Evolutionary conservation across 2,888 invertebrate genomes (phyloP), one percentile per base, ranked within the genome.

Genomic region (Agrypnus murinus): DNA sequence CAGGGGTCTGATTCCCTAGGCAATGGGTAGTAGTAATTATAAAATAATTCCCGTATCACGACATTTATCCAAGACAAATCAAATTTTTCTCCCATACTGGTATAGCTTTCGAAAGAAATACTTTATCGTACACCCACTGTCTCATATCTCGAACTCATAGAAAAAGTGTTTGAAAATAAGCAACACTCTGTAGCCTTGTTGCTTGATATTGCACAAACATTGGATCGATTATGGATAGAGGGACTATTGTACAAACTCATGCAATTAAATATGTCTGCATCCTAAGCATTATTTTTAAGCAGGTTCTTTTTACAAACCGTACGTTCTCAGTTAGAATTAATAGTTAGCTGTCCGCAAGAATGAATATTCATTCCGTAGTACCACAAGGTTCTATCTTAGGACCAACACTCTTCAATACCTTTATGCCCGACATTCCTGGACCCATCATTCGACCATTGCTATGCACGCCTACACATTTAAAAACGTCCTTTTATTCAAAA

Each of bases 81-180:
- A n/a, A n/a, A n/a, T n/a, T n/a, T n/a, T 45, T 45, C 45, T 15
- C 4, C 5, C 15, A 45, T 45, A 45, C 45, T 6, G 15, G 9
- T 45, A 45, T 45, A 15, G 45, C n/a, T 45, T 45, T 45, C 45
- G 45, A 45, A 15, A 45, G 45, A 45, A 45, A 45, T 45, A 45
- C 45, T 45, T n/a, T 9, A 40, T n/a, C 12, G 40, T 40, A 40
- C 40, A n/a, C n/a, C 12, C 40, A 40, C 45, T 45, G n/a, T n/a
- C n/a, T n/a, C n/a, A n/a, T n/a, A n/a, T n/a, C n/a, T n/a, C n/a
- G 45, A 15, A 45, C 45, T 45, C 45, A 45, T 14, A 45, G 45
- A 40, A n/a, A 45, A 2, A 15, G 45, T 15, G 15, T 45, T 45
- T 45, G 45, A 45, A 45, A 45, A 14, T 12, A 14, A n/a, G n/a